Percentiles rank a stretch among this genome's conserved stretches.
These are phyloP conservation scores for Ispidina picta DNA, from an alignment of 2,797 vertebrate genomes.

Conservation along the genomic window DNA sequence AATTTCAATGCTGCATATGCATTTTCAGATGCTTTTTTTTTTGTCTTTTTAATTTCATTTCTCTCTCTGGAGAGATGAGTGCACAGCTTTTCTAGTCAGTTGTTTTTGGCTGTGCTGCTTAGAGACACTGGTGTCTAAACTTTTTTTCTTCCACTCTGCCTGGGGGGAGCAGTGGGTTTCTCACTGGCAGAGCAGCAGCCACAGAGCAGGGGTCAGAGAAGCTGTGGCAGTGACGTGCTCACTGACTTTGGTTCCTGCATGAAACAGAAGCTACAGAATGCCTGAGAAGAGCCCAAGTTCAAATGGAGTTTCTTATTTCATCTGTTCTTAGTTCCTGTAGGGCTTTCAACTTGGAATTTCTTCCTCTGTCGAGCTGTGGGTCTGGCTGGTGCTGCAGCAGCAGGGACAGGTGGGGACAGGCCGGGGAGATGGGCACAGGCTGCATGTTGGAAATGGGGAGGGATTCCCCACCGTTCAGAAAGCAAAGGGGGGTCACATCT, in stretches of 20 bases:
- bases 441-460: accelerated
- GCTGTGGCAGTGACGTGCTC: neutral
- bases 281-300: neutral
- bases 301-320: neutral
- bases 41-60: neutral
- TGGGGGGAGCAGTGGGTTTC: accelerated
- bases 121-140: neutral
- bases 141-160: neutral
- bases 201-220: accelerated
- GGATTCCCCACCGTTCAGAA: neutral
- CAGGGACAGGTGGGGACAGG: neutral
- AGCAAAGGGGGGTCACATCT: neutral
- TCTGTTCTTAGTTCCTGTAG: neutral
- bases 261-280: neutral
- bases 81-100: neutral
- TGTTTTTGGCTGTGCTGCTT: neutral
- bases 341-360: neutral
- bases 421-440: neutral
- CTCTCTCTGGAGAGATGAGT: neutral
- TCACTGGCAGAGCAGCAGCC: neutral
- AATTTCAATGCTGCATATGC: neutral
- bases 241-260: neutral
- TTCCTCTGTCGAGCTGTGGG: neutral
- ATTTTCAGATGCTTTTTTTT: neutral
- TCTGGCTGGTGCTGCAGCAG: neutral